Base-by-base conservation (phyloP, 2,888 invertebrate genomes). In the Agrochola macilenta region DNA sequence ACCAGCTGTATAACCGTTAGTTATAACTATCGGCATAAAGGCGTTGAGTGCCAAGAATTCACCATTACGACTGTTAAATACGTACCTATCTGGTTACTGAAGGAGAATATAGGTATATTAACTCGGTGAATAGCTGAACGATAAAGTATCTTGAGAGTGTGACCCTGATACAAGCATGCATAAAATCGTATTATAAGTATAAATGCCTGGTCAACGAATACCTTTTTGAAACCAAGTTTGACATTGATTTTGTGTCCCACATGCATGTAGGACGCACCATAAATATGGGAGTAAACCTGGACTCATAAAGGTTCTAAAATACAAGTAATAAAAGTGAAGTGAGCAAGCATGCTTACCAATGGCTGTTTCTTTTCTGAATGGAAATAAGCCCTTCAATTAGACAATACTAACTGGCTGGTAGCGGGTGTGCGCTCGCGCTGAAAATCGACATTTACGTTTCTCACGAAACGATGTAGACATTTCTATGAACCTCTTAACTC, bases 1-100 rank as follows among this genome's bases (percentile, higher is more conserved):
- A 64, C 57, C 66, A 52, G 60, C 46, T 46, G 74, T 74, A 66
- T 46, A 64, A 73, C 75, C 52, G 80, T 73, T 86, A 61, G 39
- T 76, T 73, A 76, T 76, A 72, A 75, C 76, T 74, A 87, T 84
- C 30, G 71, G 64, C 76, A 74, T 75, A 74, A 69, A 76, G 69
- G 60, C 52, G 74, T 68, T 54, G 73, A 76, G 69, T 84, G 84
- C 84, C 84, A 87, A 84, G 87, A 84, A 84, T 84, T 87, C 72
- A 80, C 20, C 43, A 76, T 76, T 76, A 79, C 78, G 65, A 71
- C 73, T 74, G 58, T 69, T 73, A 71, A 77, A 57, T 84, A 66
- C 54, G 43, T 64, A 75, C 49, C 68, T 84, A 72, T 83, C 71
- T 69, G 54, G 69, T 71, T 72, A 69, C 69, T 63, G 78, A 65